A percentile compares a stretch with the other conserved stretches of the same genome.
Evolutionary conservation across 2,797 vertebrate genomes (phyloP).

Genomic region (Helostoma temminkii): DNA sequence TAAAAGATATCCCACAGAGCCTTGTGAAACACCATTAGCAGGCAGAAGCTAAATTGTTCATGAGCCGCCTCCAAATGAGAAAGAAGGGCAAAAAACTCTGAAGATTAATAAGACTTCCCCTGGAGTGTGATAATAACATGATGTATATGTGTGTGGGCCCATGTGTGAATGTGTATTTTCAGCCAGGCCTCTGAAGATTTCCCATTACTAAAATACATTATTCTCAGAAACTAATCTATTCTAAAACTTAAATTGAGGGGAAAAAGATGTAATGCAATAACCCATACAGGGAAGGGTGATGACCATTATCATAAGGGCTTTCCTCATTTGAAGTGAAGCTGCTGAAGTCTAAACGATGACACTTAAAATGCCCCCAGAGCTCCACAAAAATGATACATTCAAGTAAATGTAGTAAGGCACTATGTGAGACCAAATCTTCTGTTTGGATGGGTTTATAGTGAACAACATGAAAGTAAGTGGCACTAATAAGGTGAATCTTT

Average conservation of each 20-base stretch:
- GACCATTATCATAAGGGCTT: constrained; percentile 70
- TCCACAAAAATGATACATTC: constrained; percentile 38
- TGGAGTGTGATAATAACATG: constrained; percentile 89
- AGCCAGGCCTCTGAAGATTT: constrained; percentile 82
- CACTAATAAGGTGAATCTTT: constrained; percentile 56
- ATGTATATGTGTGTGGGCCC: constrained; percentile 57
- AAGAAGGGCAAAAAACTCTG: constrained; percentile 79
- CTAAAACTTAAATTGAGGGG: constrained; percentile 69
- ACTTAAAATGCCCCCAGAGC: constrained; percentile 61
- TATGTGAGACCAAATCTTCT: constrained; percentile 47
- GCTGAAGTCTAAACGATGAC: constrained; percentile 67
- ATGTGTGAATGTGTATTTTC: constrained; percentile 81
- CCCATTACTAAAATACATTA: constrained; percentile 75
- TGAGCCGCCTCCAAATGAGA: constrained; percentile 93
- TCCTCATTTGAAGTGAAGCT: constrained; percentile 59
- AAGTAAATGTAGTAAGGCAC: constrained; percentile 37
- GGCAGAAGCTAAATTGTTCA: constrained; percentile 97
- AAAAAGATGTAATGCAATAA: constrained; percentile 72
- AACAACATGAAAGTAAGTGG: constrained; percentile 58
- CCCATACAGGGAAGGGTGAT: constrained; percentile 65
- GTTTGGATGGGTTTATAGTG: constrained; percentile 31
- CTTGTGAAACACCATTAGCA: constrained; percentile 97
- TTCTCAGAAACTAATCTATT: constrained; percentile 73
- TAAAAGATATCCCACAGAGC: constrained; percentile 97
- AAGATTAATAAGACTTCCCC: constrained; percentile 97